phyloP scores from a whole-genome alignment of 2,888 invertebrate species.

The Pecten maximus region DNA sequence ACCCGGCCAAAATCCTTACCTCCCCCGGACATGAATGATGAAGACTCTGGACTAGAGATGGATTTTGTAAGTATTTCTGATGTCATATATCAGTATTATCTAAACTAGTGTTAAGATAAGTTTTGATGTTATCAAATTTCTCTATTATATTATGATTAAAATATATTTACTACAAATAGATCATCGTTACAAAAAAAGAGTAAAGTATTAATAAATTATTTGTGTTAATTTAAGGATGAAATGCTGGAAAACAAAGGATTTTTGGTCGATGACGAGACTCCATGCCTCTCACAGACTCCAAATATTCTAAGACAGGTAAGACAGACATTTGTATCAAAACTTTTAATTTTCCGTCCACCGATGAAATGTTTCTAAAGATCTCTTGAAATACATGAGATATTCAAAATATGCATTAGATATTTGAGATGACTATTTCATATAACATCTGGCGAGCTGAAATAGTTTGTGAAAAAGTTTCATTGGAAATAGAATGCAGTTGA shows the following conservation, averaged over 20 bases:
- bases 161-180: background rate
- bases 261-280: background rate
- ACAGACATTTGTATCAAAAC: background rate
- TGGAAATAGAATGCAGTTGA: too few species aligned
- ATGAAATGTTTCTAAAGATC: too few species aligned
- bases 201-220: background rate
- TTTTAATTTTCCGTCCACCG: too few species aligned
- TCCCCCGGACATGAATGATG: slow-evolving; percentile 8
- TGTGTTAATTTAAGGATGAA: background rate
- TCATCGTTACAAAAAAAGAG: too few species aligned
- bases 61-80: background rate
- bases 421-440: too few species aligned
- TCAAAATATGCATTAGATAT: too few species aligned
- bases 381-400: too few species aligned
- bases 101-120: too few species aligned
- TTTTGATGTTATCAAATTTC: too few species aligned
- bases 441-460: too few species aligned
- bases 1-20: background rate
- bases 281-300: background rate
- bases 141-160: background rate
- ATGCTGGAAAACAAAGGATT: background rate
- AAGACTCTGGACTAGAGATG: slow-evolving; percentile 43
- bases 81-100: too few species aligned
- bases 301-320: background rate
- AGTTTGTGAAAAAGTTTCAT: too few species aligned